These are phyloP conservation scores for Donacobius atricapilla DNA, from an alignment of 2,113 vertebrate species.

Conservation along the genomic window DNA sequence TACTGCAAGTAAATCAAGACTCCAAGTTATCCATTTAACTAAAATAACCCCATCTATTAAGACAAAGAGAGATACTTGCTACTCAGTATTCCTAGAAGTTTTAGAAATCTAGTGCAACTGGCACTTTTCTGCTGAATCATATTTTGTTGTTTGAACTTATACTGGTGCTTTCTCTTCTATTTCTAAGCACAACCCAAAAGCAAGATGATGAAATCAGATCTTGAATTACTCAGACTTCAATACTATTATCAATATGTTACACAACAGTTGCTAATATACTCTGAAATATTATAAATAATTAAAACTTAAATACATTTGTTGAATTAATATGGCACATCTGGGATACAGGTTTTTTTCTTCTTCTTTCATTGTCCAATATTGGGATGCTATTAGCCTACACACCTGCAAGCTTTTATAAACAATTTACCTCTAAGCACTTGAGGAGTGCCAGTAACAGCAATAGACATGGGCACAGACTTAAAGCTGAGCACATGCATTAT, in stretches of 20 bases:
- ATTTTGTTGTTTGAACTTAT: background rate
- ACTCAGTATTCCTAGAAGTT: background rate
- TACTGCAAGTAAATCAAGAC: background rate
- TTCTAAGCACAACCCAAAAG: background rate
- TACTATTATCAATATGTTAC: background rate
- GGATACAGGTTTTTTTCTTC: background rate
- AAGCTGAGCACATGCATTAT: background rate
- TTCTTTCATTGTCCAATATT: background rate
- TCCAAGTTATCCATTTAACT: background rate
- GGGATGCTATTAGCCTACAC: background rate
- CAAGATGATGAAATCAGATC: background rate
- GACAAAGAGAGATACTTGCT: background rate
- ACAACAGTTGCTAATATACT: background rate
- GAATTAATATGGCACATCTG: background rate
- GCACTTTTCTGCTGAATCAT: background rate
- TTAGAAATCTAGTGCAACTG: background rate
- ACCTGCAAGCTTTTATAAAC: background rate
- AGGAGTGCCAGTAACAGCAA: background rate
- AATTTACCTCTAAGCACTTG: background rate
- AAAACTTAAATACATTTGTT: constrained; percentile 9
- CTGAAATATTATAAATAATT: constrained; percentile 42
- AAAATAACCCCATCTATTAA: background rate
- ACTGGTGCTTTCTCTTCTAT: background rate
- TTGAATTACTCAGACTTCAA: constrained; percentile 21
- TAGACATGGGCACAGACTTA: background rate